Percentiles rank a stretch among this genome's conserved stretches.
These are phyloP conservation scores for Xyliphius kryptos DNA, from an alignment of 2,113 vertebrate species.

Conservation along the genomic window DNA sequence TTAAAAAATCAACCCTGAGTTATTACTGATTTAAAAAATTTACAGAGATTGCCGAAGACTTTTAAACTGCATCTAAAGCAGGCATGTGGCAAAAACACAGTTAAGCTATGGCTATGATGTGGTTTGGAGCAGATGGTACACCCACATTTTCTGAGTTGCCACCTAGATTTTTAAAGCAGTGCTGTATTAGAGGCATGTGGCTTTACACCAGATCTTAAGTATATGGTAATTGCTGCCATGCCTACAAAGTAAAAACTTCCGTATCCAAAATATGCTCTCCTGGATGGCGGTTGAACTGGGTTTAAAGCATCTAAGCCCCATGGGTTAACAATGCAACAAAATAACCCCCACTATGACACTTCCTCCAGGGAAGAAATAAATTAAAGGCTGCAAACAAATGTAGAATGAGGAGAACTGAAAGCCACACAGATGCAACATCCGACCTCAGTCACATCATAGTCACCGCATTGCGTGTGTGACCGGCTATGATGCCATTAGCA, in stretches of 20 bases:
- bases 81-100: not conserved
- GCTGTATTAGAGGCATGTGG: not conserved
- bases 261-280: not conserved
- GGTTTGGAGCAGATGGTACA: not conserved
- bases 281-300: too few relatives aligned
- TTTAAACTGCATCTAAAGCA: too few relatives aligned
- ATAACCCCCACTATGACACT: not conserved
- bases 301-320: constrained; percentile 1
- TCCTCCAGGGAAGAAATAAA: constrained; percentile 10
- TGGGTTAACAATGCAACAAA: not conserved
- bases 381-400: constrained; percentile 16
- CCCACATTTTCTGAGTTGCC: not conserved
- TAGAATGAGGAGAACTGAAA: constrained; percentile 1
- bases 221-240: not conserved
- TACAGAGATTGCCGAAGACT: too few relatives aligned
- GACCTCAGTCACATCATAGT: constrained; percentile 22
- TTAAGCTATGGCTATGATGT: not conserved
- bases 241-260: not conserved
- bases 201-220: too few relatives aligned
- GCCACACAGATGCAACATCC: constrained; percentile 1
- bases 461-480: not conserved
- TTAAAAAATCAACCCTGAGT: too few relatives aligned
- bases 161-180: not conserved
- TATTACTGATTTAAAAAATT: too few relatives aligned
- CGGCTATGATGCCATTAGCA: constrained; percentile 26